Percentiles rank a stretch among this genome's conserved stretches.
These are phyloP conservation scores for Onchidella celtica DNA, from an alignment of 2,888 invertebrate genomes.

Conservation along the genomic window DNA sequence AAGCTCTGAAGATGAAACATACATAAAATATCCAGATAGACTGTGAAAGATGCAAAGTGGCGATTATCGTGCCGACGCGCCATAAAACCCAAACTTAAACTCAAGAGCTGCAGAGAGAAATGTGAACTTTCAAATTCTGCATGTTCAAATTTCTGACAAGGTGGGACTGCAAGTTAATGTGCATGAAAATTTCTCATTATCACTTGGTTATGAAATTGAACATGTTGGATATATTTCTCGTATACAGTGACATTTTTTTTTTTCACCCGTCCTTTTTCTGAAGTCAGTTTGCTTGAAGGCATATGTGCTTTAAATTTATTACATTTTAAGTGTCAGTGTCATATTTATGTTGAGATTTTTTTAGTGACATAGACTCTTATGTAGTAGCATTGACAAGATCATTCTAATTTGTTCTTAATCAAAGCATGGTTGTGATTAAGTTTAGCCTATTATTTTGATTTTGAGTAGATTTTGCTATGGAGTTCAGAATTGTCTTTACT, in stretches of 20 bases:
- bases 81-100: too few relatives aligned
- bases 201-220: too few relatives aligned
- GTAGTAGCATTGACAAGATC: background rate
- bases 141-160: too few relatives aligned
- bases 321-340: background rate
- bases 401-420: background rate
- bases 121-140: too few relatives aligned
- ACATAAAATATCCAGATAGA: too few relatives aligned
- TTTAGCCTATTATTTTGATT: background rate
- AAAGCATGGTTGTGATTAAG: background rate
- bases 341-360: background rate
- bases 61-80: too few relatives aligned
- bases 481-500: background rate
- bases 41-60: too few relatives aligned
- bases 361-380: constrained; percentile 36
- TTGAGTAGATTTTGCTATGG: background rate
- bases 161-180: too few relatives aligned
- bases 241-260: background rate
- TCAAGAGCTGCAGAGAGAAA: too few relatives aligned
- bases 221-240: too few relatives aligned
- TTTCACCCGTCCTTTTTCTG: background rate
- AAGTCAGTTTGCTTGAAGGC: background rate
- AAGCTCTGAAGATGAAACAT: too few relatives aligned
- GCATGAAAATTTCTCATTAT: too few relatives aligned
- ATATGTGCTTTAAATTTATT: background rate